Percentiles rank a stretch among this genome's conserved stretches.
phyloP scores from a whole-genome alignment of 2,113 vertebrate genomes.

The Thalassarche chlororhynchos region DNA sequence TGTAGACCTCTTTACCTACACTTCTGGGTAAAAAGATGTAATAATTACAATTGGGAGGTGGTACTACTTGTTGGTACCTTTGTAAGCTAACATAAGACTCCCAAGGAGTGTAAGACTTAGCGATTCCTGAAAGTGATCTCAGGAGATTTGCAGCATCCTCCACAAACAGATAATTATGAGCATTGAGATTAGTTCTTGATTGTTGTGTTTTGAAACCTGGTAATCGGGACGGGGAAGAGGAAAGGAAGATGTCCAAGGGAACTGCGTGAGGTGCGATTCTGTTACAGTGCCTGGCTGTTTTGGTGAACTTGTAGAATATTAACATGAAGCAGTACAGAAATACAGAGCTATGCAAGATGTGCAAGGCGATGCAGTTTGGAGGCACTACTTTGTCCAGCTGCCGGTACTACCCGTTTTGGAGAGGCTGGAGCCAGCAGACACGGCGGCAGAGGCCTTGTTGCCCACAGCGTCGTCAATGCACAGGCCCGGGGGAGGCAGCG shows the following conservation, averaged over 20 bases:
- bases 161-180: accelerated
- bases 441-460: accelerated
- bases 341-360: accelerated
- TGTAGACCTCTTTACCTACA: not conserved
- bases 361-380: too few species aligned
- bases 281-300: accelerated
- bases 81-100: not conserved
- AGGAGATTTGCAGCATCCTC: not conserved
- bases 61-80: not conserved
- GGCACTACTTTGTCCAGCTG: too few species aligned
- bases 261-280: accelerated
- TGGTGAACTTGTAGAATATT: accelerated
- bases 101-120: accelerated
- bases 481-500: not conserved
- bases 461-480: too few species aligned
- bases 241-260: too few species aligned
- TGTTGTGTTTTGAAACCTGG: not conserved
- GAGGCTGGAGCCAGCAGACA: too few species aligned
- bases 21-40: not conserved
- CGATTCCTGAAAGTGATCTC: not conserved
- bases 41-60: accelerated
- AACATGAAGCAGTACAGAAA: accelerated
- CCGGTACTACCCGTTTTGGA: accelerated
- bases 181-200: not conserved
- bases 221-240: too few species aligned